Percentiles rank a stretch among this genome's conserved stretches.
Conservation (phyloP, 2,797 vertebrate genomes). For the Erethizon dorsatum region DNA sequence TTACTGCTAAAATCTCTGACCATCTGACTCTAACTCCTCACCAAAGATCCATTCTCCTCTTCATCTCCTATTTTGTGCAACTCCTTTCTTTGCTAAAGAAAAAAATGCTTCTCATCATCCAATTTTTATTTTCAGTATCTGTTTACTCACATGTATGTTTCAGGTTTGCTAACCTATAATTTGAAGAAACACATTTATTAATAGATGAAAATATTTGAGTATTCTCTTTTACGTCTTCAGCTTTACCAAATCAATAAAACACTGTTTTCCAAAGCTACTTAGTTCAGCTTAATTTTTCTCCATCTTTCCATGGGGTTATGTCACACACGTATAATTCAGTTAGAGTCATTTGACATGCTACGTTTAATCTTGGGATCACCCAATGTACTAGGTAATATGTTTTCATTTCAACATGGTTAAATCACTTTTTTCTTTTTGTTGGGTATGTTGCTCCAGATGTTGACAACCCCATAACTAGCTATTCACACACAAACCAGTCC, state of each 20-base stretch:
- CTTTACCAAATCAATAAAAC: not conserved
- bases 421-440: not conserved
- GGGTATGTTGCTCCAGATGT: not conserved
- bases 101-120: not conserved
- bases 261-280: not conserved
- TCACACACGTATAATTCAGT: not conserved
- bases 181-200: not conserved
- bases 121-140: not conserved
- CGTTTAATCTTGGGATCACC: not conserved
- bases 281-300: not conserved
- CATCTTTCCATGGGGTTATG: not conserved
- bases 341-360: not conserved
- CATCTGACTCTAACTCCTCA: not conserved
- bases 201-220: not conserved
- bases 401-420: not conserved
- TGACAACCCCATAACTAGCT: not conserved
- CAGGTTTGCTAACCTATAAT: not conserved
- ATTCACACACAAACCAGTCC: too few species aligned
- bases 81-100: not conserved
- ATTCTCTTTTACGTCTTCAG: not conserved
- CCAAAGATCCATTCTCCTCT: not conserved
- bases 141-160: not conserved
- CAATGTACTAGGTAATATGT: not conserved
- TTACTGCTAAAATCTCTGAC: not conserved
- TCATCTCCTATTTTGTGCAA: not conserved